A percentile compares a stretch with the other conserved stretches of the same genome.
Conservation (phyloP, 2,888 invertebrate species). For the Pollenia griseotomentosa region DNA sequence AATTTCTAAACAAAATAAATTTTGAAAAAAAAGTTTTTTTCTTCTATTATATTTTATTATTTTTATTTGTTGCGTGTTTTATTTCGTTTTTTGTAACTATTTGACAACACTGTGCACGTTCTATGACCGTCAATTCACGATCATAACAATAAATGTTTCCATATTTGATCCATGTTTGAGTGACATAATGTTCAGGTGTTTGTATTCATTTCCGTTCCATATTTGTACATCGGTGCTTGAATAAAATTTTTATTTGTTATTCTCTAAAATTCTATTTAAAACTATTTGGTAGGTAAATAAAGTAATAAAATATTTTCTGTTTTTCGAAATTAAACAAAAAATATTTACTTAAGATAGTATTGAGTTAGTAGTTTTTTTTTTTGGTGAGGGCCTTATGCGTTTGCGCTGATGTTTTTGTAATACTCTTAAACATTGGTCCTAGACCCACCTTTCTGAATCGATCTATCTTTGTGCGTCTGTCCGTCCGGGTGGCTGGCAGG, state of each 20-base stretch:
- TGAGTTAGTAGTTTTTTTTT: too few species aligned
- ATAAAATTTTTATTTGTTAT: background rate
- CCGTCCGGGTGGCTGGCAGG: too few species aligned
- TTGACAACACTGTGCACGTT: conserved; percentile 67
- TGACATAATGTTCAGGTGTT: conserved; percentile 63
- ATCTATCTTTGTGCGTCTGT: too few species aligned
- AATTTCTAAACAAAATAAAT: conserved; percentile 31
- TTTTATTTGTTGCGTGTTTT: conserved; percentile 24
- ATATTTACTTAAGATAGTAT: too few species aligned
- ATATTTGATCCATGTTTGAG: conserved; percentile 63
- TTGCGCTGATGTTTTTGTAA: too few species aligned
- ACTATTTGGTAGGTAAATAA: conserved; percentile 18
- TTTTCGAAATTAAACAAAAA: background rate
- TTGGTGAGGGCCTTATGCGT: too few species aligned
- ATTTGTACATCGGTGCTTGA: conserved; percentile 40
- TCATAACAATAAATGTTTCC: conserved; percentile 67
- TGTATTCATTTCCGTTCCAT: conserved; percentile 67
- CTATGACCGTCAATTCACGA: conserved; percentile 60
- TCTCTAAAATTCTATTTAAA: conserved; percentile 34
- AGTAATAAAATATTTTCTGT: background rate
- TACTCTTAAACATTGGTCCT: too few species aligned
- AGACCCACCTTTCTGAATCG: too few species aligned
- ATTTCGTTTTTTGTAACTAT: conserved; percentile 26
- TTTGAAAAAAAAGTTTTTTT: background rate
- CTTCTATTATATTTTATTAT: conserved; percentile 12